These are phyloP conservation scores for Artemisiospiza belli DNA, from an alignment of 2,113 vertebrate species.

Conservation along the genomic window DNA sequence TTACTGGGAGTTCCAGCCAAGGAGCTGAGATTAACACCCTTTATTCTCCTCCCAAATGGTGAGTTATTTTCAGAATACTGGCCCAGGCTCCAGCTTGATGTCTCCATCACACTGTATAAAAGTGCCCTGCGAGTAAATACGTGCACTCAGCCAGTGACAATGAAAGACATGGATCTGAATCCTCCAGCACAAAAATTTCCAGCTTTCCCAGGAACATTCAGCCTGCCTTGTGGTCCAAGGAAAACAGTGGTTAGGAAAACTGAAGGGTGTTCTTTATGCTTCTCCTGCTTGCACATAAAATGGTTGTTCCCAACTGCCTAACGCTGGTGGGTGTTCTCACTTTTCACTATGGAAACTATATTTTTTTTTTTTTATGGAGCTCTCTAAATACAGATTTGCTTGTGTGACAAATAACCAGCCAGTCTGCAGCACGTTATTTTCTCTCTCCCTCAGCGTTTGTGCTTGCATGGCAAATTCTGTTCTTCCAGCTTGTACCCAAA, in stretches of 20 bases:
- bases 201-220: neutral
- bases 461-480: neutral
- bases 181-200: neutral
- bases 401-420: neutral
- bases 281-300: neutral
- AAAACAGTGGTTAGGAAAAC: neutral
- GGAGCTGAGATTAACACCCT: constrained; percentile 32
- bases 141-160: constrained; percentile 6
- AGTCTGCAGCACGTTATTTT: neutral
- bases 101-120: constrained; percentile 34
- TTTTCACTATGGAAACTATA: constrained; percentile 25
- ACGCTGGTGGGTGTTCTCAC: constrained; percentile 14
- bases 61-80: constrained; percentile 53
- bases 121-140: constrained; percentile 5
- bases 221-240: neutral
- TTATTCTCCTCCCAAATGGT: constrained; percentile 49
- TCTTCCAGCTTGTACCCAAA: neutral
- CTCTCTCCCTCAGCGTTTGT: neutral
- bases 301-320: constrained; percentile 17
- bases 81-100: constrained; percentile 27
- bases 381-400: constrained; percentile 10
- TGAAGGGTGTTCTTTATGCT: neutral
- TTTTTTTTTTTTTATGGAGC: neutral
- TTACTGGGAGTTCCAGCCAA: constrained; percentile 35
- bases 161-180: neutral